Evolutionary conservation across 2,113 vertebrate species (phyloP).

Genomic region (Cardinalis cardinalis): DNA sequence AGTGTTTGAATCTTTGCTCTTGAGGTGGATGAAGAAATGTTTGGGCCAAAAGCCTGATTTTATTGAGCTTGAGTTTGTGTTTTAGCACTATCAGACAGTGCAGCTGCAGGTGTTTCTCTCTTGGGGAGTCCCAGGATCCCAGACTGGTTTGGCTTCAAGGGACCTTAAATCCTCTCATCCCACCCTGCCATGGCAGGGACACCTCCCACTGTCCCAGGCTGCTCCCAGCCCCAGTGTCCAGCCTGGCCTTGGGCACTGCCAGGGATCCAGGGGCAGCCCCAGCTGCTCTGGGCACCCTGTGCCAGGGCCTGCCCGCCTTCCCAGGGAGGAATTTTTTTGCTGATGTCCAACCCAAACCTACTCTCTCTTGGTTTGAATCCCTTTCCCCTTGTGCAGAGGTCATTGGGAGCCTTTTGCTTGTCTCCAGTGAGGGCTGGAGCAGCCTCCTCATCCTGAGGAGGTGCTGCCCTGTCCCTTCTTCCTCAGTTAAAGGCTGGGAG

Average conservation of each 20-base stretch:
- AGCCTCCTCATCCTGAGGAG: background rate
- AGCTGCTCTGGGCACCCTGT: background rate
- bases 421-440: background rate
- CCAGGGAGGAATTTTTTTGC: background rate
- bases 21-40: background rate
- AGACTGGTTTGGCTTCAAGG: background rate
- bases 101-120: background rate
- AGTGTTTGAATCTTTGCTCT: background rate
- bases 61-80: background rate
- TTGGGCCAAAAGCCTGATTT: background rate
- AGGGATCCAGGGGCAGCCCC: background rate
- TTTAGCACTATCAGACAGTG: background rate
- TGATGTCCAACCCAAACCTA: background rate
- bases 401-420: background rate
- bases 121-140: background rate
- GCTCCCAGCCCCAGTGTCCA: background rate
- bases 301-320: background rate
- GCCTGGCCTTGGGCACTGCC: background rate
- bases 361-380: background rate
- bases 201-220: background rate
- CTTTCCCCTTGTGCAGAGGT: background rate
- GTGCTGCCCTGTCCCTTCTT: background rate
- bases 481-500: background rate
- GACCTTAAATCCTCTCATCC: background rate
- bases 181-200: background rate